Evolutionary conservation across 1,140 invertebrate species (phyloP).

Genomic region (Eumaeus atala): DNA sequence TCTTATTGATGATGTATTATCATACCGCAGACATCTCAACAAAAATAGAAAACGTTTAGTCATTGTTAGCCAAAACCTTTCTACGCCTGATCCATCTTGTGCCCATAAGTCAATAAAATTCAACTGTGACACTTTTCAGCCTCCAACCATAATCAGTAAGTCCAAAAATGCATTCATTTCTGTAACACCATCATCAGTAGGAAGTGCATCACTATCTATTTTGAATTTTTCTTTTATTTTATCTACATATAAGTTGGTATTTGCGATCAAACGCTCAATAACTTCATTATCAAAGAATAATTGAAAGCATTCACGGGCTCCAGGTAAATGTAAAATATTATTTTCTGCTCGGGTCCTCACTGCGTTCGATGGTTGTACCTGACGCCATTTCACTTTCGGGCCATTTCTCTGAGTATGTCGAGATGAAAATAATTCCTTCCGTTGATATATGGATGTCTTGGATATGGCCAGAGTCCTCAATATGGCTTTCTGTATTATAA

Average conservation of each 20-base stretch:
- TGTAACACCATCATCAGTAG: conserved; percentile 24
- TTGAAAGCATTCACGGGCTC: conserved; percentile 31
- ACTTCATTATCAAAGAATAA: conserved; percentile 32
- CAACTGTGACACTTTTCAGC: conserved; percentile 28
- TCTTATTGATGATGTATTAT: conserved; percentile 4
- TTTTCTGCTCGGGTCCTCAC: too few relatives aligned
- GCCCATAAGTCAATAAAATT: conserved; percentile 26
- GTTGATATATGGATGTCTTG: conserved; percentile 22
- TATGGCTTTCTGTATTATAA: conserved; percentile 22
- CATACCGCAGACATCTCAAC: conserved; percentile 4
- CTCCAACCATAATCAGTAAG: conserved; percentile 32
- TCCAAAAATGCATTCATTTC: conserved; percentile 41
- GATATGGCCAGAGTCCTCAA: conserved; percentile 20
- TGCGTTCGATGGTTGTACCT: conserved; percentile 21
- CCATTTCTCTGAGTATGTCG: conserved; percentile 27
- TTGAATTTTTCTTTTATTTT: conserved; percentile 18
- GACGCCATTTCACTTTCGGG: too few relatives aligned
- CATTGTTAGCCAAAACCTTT: conserved; percentile 17
- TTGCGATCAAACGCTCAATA: conserved; percentile 24
- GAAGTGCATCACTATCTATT: conserved; percentile 30
- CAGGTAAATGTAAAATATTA: too few relatives aligned
- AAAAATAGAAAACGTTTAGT: conserved; percentile 14
- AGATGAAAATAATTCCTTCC: conserved; percentile 24
- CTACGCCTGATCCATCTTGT: conserved; percentile 16
- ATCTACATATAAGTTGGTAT: conserved; percentile 20